These are phyloP conservation scores for Lathronympha strigana DNA, from an alignment of 2,888 invertebrate species.

Conservation along the genomic window DNA sequence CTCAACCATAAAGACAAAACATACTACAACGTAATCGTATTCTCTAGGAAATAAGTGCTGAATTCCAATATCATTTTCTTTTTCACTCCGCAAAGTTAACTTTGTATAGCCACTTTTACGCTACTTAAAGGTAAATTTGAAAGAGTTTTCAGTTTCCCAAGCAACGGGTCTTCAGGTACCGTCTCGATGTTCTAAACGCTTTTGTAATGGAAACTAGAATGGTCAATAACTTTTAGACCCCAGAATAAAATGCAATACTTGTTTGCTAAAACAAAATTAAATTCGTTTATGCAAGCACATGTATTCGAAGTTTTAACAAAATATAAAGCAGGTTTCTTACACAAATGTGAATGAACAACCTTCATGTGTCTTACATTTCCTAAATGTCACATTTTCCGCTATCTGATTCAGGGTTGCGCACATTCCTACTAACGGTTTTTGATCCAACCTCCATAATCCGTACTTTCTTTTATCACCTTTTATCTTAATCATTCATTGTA, in stretches of 20 bases:
- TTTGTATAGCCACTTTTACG: slow-evolving; percentile 59
- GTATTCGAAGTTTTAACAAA: too few relatives aligned
- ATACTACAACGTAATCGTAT: slow-evolving; percentile 43
- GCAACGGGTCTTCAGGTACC: slow-evolving; percentile 46
- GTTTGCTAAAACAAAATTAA: neutral
- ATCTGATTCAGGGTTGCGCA: neutral
- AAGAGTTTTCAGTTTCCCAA: slow-evolving; percentile 72
- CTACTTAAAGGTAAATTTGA: slow-evolving; percentile 75
- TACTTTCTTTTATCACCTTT: neutral
- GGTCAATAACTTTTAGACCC: slow-evolving; percentile 4
- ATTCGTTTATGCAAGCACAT: neutral
- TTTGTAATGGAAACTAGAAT: slow-evolving; percentile 49
- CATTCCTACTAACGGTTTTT: slow-evolving; percentile 1
- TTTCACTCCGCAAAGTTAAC: slow-evolving; percentile 49
- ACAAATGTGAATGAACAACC: slow-evolving; percentile 36
- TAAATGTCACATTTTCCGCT: slow-evolving; percentile 32
- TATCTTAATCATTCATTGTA: slow-evolving; percentile 7
- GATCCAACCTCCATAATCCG: neutral
- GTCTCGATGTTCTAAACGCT: slow-evolving; percentile 47
- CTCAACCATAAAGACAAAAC: slow-evolving; percentile 42
- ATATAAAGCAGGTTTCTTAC: neutral
- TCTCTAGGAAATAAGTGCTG: slow-evolving; percentile 44
- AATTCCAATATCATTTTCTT: slow-evolving; percentile 43
- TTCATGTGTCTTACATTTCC: slow-evolving; percentile 37
- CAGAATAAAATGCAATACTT: neutral